phyloP scores from a whole-genome alignment of 2,113 vertebrate species.

The Mystacornis crossleyi region DNA sequence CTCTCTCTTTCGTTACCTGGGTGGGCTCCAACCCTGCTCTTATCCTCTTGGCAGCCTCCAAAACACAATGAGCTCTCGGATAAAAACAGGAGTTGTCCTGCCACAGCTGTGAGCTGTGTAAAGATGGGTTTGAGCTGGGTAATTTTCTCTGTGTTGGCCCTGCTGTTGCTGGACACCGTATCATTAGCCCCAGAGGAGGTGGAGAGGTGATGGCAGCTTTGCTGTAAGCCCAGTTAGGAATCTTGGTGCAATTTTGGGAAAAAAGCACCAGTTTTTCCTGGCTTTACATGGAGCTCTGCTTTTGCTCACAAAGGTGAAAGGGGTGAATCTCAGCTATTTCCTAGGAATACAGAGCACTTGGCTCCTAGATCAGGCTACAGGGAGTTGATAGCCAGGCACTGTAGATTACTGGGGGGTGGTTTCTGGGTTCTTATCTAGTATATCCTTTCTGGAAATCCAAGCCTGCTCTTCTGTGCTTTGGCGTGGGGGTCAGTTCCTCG shows the following conservation, averaged over 20 bases:
- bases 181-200: not conserved
- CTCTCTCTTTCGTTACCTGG: not conserved
- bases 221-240: not conserved
- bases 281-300: not conserved
- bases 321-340: not conserved
- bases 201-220: not conserved
- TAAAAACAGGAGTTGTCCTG: not conserved
- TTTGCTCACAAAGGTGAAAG: not conserved
- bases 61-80: not conserved
- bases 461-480: not conserved
- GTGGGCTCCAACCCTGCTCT: not conserved
- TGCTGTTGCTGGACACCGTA: not conserved
- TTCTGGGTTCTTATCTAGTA: not conserved
- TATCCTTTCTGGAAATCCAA: not conserved
- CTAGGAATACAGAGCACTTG: rapidly evolving
- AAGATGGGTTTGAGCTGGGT: constrained; percentile 9
- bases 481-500: not conserved
- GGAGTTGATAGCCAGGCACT: not conserved
- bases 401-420: not conserved
- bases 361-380: not conserved
- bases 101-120: not conserved
- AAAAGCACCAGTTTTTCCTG: not conserved
- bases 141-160: constrained; percentile 29
- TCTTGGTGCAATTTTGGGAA: not conserved
- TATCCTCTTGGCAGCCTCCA: not conserved